A percentile compares a stretch with the other conserved stretches of the same genome.
Conservation (phyloP, 2,888 invertebrate species). For the Asteroscopus sphinx region DNA sequence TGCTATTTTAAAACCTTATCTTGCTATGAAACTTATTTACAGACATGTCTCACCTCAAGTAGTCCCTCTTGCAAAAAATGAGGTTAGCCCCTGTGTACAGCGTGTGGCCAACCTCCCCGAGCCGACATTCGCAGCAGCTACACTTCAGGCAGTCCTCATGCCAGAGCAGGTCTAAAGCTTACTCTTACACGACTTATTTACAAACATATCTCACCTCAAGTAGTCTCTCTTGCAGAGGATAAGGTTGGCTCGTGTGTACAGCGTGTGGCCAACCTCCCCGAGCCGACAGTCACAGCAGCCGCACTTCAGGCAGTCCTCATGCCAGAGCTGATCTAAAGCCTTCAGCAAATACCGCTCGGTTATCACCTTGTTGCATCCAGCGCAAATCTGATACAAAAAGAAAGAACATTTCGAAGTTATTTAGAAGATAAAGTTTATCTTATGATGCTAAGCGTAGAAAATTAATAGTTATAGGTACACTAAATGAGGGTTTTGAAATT, state of each 20-base stretch:
- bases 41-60: slow-evolving; percentile 91
- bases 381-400: slow-evolving; percentile 92
- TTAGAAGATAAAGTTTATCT: no score
- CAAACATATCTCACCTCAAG: slow-evolving; percentile 91
- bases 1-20: no score
- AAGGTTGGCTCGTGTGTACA: slow-evolving; percentile 98
- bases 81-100: no score
- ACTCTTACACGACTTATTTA: no score
- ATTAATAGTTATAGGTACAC: no score
- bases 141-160: no score
- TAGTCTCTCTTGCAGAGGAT: slow-evolving; percentile 99
- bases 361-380: slow-evolving; percentile 98
- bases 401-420: background rate
- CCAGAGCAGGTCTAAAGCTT: no score
- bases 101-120: no score
- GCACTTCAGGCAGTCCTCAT: slow-evolving; percentile 99
- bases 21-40: no score
- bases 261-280: slow-evolving; percentile 98
- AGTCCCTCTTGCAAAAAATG: no score
- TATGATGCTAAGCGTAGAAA: no score
- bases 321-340: slow-evolving; percentile 98
- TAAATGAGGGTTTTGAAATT: no score
- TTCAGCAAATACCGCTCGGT: slow-evolving; percentile 97
- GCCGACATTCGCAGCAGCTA: slow-evolving; percentile 98
- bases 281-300: slow-evolving; percentile 99